Evolutionary conservation across 2,888 invertebrate genomes (phyloP).

Genomic region (Lasius fuliginosus): DNA sequence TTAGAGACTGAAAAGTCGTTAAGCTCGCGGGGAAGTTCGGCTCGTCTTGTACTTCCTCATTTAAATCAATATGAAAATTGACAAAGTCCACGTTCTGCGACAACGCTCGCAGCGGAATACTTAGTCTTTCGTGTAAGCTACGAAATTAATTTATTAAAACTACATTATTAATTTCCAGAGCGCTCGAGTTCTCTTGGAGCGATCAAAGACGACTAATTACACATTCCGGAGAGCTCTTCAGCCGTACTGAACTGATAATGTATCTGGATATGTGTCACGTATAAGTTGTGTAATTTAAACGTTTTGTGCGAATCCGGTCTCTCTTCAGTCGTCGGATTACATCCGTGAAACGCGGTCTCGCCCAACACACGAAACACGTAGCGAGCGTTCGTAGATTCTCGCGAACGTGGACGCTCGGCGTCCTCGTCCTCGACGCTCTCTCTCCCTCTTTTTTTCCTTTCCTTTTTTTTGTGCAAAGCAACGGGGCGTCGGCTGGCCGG

Average conservation of each 20-base stretch:
- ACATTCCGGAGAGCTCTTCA: conserved; percentile 7
- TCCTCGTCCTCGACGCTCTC: no score
- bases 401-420: not conserved
- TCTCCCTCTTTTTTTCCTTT: not conserved
- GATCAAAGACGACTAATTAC: conserved; percentile 44
- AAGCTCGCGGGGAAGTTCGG: conserved; percentile 40
- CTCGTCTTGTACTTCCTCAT: conserved; percentile 36
- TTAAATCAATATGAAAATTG: conserved; percentile 58
- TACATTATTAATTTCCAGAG: conserved; percentile 38
- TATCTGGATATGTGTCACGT: not conserved
- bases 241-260: not conserved
- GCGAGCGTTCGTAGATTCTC: not conserved
- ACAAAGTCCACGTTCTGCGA: conserved; percentile 46
- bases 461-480: conserved; percentile 26
- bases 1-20: conserved; percentile 42
- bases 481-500: conserved; percentile 58
- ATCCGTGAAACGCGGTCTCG: not conserved
- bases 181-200: conserved; percentile 3
- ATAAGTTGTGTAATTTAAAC: conserved; percentile 9
- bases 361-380: not conserved
- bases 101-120: conserved; percentile 25
- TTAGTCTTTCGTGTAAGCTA: conserved; percentile 32
- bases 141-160: conserved; percentile 48
- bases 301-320: not conserved
- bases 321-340: not conserved